These are phyloP conservation scores for Nephrotoma flavescens DNA, from an alignment of 2,888 invertebrate genomes.

Conservation along the genomic window DNA sequence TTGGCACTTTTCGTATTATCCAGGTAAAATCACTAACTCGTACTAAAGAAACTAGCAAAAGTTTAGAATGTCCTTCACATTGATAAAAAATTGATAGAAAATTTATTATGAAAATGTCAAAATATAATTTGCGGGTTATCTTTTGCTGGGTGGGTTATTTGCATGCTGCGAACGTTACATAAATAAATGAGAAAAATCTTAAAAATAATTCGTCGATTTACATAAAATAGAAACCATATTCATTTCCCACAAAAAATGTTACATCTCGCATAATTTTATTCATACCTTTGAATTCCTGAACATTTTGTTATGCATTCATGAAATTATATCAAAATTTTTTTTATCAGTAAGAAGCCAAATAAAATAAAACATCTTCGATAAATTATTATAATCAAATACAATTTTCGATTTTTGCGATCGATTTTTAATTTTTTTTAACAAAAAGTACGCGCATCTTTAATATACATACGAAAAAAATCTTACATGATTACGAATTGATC, in stretches of 20 bases:
- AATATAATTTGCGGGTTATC: too few species aligned
- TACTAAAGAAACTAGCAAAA: too few species aligned
- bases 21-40: too few species aligned
- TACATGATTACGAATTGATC: not conserved
- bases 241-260: not conserved
- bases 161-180: not conserved
- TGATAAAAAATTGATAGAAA: too few species aligned
- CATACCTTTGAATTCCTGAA: not conserved
- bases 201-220: not conserved
- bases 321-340: not conserved
- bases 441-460: not conserved
- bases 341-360: not conserved
- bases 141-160: not conserved
- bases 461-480: not conserved
- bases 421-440: not conserved
- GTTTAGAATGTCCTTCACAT: too few species aligned
- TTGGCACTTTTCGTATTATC: too few species aligned
- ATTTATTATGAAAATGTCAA: too few species aligned
- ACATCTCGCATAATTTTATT: not conserved
- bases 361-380: not conserved
- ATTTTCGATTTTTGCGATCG: not conserved
- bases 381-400: not conserved
- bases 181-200: too few species aligned
- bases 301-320: not conserved
- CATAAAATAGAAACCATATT: not conserved